Conservation (phyloP, 1,140 invertebrate genomes). For the Limonius californicus region DNA sequence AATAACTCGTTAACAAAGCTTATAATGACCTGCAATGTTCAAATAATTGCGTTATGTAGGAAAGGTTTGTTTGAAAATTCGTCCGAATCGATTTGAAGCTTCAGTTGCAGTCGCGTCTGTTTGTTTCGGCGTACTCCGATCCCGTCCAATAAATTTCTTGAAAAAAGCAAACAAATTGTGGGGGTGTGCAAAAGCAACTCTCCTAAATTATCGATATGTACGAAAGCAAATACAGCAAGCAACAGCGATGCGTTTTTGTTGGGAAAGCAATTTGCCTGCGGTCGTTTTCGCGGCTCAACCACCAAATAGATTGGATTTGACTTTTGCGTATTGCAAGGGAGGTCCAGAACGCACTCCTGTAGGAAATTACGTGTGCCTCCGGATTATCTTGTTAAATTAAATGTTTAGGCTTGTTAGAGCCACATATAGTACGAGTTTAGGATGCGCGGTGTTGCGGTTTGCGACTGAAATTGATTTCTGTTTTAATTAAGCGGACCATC, state of each 20-base stretch:
- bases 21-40: neutral
- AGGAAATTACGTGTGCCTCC: conserved; percentile 28
- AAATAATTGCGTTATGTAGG: neutral
- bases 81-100: neutral
- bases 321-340: conserved; percentile 27
- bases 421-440: neutral
- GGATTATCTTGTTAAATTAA: conserved; percentile 30
- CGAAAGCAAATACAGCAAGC: neutral
- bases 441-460: conserved; percentile 9
- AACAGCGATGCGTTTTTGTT: neutral
- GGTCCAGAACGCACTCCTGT: conserved; percentile 20
- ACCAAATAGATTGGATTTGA: conserved; percentile 28
- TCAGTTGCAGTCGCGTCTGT: neutral
- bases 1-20: neutral
- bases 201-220: neutral
- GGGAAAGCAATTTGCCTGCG: conserved; percentile 25
- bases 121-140: neutral
- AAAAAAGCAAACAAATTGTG: neutral
- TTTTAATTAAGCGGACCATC: neutral
- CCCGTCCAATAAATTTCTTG: neutral
- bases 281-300: conserved; percentile 27
- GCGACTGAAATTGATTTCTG: conserved; percentile 17
- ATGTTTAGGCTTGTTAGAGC: conserved; percentile 25
- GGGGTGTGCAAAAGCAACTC: neutral
- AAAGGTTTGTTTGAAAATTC: neutral